Evolutionary conservation across 2,888 invertebrate species (phyloP).

Genomic region (Blera fallax): DNA sequence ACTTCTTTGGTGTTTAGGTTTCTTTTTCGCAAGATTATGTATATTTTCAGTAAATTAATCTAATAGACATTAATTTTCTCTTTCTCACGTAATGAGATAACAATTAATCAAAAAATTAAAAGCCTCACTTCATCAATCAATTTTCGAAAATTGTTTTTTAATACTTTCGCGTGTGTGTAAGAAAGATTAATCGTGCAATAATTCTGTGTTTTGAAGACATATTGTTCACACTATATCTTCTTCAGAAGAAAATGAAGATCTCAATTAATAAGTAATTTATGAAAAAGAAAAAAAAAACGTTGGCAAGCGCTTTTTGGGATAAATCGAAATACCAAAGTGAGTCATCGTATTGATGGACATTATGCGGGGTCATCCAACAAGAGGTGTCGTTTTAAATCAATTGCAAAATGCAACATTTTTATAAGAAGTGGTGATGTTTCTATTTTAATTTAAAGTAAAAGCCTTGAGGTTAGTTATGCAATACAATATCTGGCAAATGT

Average conservation of each 20-base stretch:
- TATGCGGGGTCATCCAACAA: too few relatives aligned
- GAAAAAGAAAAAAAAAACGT: too few relatives aligned
- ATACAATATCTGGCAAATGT: too few relatives aligned
- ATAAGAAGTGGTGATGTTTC: too few relatives aligned
- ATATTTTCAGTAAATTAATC: not conserved
- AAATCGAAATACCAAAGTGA: too few relatives aligned
- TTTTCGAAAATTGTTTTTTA: conserved; percentile 2
- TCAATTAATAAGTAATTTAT: conserved; percentile 13
- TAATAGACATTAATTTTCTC: conserved; percentile 3
- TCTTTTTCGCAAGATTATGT: not conserved
- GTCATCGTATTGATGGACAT: too few relatives aligned
- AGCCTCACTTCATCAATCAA: conserved; percentile 1
- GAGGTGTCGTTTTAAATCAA: too few relatives aligned
- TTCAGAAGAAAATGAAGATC: not conserved
- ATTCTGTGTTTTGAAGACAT: not conserved
- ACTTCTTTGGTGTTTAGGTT: not conserved
- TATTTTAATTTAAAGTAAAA: too few relatives aligned
- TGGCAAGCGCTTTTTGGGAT: too few relatives aligned
- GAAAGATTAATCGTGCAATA: conserved; percentile 1
- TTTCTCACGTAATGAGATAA: conserved; percentile 5
- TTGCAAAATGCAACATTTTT: too few relatives aligned
- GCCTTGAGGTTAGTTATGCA: too few relatives aligned
- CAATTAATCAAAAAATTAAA: not conserved
- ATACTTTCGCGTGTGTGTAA: not conserved
- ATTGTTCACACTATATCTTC: not conserved